Percentiles rank a stretch among this genome's conserved stretches.
Conservation (phyloP, 2,888 invertebrate species). For the Protophormia terraenovae region DNA sequence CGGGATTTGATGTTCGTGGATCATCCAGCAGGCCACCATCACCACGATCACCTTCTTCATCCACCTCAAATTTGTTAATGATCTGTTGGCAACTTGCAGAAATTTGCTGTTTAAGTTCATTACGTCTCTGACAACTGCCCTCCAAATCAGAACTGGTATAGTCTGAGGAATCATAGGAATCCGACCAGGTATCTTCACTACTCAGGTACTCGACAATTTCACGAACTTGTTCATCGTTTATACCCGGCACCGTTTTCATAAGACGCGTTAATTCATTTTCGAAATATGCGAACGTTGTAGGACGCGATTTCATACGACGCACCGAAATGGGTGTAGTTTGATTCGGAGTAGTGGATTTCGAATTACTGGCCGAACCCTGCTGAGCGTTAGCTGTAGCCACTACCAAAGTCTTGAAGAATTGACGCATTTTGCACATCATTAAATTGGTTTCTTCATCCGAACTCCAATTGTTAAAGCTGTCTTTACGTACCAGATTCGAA, state of each 20-base stretch:
- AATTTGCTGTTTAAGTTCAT: conserved; percentile 90
- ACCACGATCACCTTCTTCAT: conserved; percentile 83
- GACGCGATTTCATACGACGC: conserved; percentile 85
- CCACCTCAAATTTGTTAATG: conserved; percentile 90
- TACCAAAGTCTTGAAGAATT: conserved; percentile 95
- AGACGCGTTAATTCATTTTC: conserved; percentile 93
- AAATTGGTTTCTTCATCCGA: conserved; percentile 96
- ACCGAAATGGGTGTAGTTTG: conserved; percentile 80
- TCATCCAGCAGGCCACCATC: conserved; percentile 82
- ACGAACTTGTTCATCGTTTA: conserved; percentile 93
- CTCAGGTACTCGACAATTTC: conserved; percentile 96
- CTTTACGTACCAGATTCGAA: conserved; percentile 87
- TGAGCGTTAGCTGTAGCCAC: conserved; percentile 84
- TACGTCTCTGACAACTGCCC: conserved; percentile 83
- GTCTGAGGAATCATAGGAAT: conserved; percentile 95
- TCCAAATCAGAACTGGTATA: conserved; percentile 94
- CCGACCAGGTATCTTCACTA: conserved; percentile 96
- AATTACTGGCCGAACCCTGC: conserved; percentile 72
- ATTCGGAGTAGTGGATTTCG: conserved; percentile 76
- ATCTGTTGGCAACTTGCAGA: conserved; percentile 94
- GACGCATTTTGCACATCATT: conserved; percentile 97
- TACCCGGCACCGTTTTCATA: conserved; percentile 96
- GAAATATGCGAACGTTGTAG: conserved; percentile 93
- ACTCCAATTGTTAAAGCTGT: conserved; percentile 96
- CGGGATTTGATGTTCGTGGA: conserved; percentile 83